Conservation (phyloP, 2,113 vertebrate genomes). For the Chaetorhynchus papuensis region DNA sequence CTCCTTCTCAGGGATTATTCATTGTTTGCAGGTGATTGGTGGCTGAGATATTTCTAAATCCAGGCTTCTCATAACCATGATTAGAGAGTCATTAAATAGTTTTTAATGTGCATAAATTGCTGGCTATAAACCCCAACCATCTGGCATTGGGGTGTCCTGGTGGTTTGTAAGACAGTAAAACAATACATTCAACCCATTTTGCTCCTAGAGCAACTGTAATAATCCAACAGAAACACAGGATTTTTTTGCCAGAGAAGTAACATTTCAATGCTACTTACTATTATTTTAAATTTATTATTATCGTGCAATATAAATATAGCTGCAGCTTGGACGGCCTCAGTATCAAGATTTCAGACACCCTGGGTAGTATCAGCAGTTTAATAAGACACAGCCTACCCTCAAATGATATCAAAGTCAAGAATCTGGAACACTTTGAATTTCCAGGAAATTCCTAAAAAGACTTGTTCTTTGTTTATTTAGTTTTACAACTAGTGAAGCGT, state of each 20-base stretch:
- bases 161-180: slow-evolving; percentile 4
- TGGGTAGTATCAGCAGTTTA: not conserved
- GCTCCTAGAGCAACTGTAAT: not conserved
- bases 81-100: slow-evolving; percentile 33
- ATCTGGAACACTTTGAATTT: not conserved
- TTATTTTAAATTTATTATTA: not conserved
- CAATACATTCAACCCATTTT: not conserved
- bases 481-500: not conserved
- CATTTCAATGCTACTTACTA: not conserved
- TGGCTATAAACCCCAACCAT: slow-evolving; percentile 17
- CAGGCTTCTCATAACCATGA: not conserved
- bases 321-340: not conserved
- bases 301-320: not conserved
- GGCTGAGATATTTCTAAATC: slow-evolving; percentile 36
- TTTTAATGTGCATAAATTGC: not conserved
- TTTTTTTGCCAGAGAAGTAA: not conserved
- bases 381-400: not conserved
- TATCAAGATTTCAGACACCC: not conserved
- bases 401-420: not conserved
- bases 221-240: not conserved
- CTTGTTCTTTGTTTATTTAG: not conserved
- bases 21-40: slow-evolving; percentile 40
- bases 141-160: not conserved
- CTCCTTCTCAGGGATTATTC: not conserved
- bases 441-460: not conserved